A percentile compares a stretch with the other conserved stretches of the same genome.
These are phyloP conservation scores for Tricholaema leucomelas DNA, from an alignment of 2,113 vertebrate species.

Conservation along the genomic window DNA sequence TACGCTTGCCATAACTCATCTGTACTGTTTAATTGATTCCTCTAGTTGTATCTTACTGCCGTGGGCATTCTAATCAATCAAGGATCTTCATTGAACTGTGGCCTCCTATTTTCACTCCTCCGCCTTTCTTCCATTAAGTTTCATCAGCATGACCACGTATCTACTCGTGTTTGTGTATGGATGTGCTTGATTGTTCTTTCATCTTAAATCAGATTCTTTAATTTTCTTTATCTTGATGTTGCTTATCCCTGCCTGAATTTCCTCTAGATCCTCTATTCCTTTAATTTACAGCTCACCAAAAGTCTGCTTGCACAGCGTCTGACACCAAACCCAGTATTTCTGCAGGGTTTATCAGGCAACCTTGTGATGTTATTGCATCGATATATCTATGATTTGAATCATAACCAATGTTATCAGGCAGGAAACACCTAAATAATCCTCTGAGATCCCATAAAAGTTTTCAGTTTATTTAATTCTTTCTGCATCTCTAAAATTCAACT, in stretches of 20 bases:
- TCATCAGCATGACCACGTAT: neutral
- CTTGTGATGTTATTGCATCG: conserved; percentile 47
- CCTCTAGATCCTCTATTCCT: neutral
- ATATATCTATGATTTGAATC: conserved; percentile 31
- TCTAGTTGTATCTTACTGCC: conserved; percentile 39
- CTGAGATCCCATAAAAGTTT: conserved; percentile 35
- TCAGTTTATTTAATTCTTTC: conserved; percentile 34
- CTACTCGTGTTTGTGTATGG: neutral
- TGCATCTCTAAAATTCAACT: neutral
- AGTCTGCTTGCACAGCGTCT: conserved; percentile 47
- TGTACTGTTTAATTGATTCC: conserved; percentile 62
- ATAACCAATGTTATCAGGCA: conserved; percentile 50
- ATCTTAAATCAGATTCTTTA: conserved; percentile 7
- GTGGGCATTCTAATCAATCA: conserved; percentile 64
- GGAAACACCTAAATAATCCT: conserved; percentile 46
- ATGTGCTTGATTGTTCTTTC: conserved; percentile 26
- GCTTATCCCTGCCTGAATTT: conserved; percentile 32
- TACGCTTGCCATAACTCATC: conserved; percentile 36
- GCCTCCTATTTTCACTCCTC: conserved; percentile 48
- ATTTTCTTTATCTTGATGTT: neutral
- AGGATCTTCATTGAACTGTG: conserved; percentile 49
- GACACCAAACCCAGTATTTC: conserved; percentile 18
- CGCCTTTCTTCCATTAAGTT: conserved; percentile 13
- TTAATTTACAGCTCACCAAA: conserved; percentile 27
- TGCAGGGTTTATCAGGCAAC: conserved; percentile 30